Evolutionary conservation across 2,888 invertebrate genomes (phyloP).

Genomic region (Actias luna): DNA sequence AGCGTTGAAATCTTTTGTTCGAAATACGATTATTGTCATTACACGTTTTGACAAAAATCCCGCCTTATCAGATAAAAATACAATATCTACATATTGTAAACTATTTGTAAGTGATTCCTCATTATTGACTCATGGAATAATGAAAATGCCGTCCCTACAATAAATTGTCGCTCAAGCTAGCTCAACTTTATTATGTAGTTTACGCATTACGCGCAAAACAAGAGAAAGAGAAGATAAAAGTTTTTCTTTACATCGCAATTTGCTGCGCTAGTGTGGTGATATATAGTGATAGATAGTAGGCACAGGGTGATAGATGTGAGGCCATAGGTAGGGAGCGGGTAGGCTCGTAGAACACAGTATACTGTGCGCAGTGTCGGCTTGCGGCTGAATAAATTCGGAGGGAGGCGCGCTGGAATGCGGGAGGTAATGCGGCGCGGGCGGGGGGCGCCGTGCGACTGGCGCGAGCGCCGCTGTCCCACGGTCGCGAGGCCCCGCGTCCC

Average conservation of each 20-base stretch:
- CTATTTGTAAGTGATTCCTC: slow-evolving; percentile 26
- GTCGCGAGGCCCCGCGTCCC: slow-evolving; percentile 82
- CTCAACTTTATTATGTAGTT: not conserved
- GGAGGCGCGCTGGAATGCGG: slow-evolving; percentile 76
- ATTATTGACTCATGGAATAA: slow-evolving; percentile 34
- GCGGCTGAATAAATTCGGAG: slow-evolving; percentile 80
- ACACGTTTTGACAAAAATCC: slow-evolving; percentile 19
- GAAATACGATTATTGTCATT: slow-evolving; percentile 10
- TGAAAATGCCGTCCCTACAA: not conserved
- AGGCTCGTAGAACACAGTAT: slow-evolving; percentile 26
- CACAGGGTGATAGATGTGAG: not conserved
- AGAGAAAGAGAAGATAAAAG: not conserved
- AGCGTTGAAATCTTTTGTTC: slow-evolving; percentile 56
- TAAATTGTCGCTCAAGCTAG: too few species aligned
- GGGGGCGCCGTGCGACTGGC: slow-evolving; percentile 77
- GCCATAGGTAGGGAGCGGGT: slow-evolving; percentile 17
- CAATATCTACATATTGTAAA: slow-evolving; percentile 24
- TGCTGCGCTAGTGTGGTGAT: not conserved
- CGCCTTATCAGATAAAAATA: slow-evolving; percentile 33
- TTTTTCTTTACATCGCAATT: not conserved
- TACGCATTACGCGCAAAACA: not conserved
- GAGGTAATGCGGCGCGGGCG: slow-evolving; percentile 65
- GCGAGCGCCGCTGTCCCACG: slow-evolving; percentile 85
- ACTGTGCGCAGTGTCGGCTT: slow-evolving; percentile 49
- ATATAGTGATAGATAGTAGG: slow-evolving; percentile 1